Conservation (phyloP, 2,797 vertebrate genomes). For the Antennarius maculatus region DNA sequence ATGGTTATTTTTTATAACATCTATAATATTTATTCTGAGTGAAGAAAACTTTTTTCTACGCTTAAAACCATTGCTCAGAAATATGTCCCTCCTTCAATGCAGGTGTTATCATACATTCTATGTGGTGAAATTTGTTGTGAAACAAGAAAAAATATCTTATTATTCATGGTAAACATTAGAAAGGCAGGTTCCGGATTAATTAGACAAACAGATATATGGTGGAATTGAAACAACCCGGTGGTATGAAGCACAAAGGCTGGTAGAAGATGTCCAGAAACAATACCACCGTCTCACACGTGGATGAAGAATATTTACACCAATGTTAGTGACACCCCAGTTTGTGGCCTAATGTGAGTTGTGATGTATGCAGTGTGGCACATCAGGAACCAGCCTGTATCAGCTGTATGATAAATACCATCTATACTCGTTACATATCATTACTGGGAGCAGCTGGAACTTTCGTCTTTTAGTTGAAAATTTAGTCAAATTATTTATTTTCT, state of each 20-base stretch:
- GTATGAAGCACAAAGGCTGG: neutral
- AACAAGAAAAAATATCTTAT: too few relatives aligned
- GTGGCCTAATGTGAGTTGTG: slow-evolving; percentile 29
- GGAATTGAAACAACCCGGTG: too few relatives aligned
- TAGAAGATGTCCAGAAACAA: neutral
- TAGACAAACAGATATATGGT: too few relatives aligned
- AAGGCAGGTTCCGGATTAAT: too few relatives aligned
- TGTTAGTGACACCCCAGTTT: slow-evolving; percentile 35
- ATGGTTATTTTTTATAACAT: neutral
- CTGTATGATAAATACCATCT: slow-evolving; percentile 17
- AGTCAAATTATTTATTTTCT: slow-evolving; percentile 22
- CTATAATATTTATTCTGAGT: too few relatives aligned
- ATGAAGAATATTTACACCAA: slow-evolving; percentile 32
- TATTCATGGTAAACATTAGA: too few relatives aligned
- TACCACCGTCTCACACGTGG: neutral
- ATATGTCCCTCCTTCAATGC: too few relatives aligned
- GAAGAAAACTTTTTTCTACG: too few relatives aligned
- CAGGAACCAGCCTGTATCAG: slow-evolving; percentile 22
- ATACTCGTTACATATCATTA: slow-evolving; percentile 30
- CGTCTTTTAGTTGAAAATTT: neutral
- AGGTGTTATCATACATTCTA: too few relatives aligned
- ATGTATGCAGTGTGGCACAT: slow-evolving; percentile 14
- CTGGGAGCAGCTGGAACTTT: slow-evolving; percentile 26
- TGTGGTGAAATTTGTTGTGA: too few relatives aligned
- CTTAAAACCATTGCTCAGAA: too few relatives aligned